Base-by-base conservation (phyloP, 2,797 vertebrate genomes). In the Mormyrops attenuatus region DNA sequence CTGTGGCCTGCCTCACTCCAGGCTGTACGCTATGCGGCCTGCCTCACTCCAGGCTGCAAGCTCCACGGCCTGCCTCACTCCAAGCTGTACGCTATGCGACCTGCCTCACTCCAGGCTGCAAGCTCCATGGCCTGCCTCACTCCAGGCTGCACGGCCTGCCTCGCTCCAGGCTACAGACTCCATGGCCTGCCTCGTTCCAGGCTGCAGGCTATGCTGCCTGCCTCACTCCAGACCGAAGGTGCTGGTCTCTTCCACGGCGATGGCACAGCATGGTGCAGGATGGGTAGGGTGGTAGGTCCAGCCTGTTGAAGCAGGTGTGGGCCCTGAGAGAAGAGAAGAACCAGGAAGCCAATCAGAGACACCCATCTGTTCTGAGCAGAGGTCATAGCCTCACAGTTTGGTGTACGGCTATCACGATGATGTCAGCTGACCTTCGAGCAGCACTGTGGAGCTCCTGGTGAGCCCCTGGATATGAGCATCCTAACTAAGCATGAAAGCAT, bases 271-370 rank as follows among this genome's bases (percentile, higher is more conserved):
- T 97, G 49, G 97, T 96, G 93, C 97, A 97, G 0, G 97, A 97
- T 22, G 97, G 97, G 90, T 98, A 98, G 11, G 97, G 97, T 69
- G 97, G 97, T 89, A 98, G 97, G 93, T 98, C 97, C 94, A 98
- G 92, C 53, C 97, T 96, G 91, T 98, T 98, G 93, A 98, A 98
- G 94, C 97, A 98, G 0, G 97, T 98, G 92, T 98, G 97, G 17
- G 97, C 97, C 95, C 97, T 97, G 94, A 53, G 93, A 90, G 6
- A 85, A 85, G 38, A 55, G 49, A 8, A n/a, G 52, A 38, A 30
- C 26, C 22, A 7, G 82, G 82, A 49, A 49, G 49, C 11, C 82
- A 52, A 3, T 73, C 30, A 69, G 9, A 66, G 60, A 34, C 63
- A 30, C 66, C 69, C 34, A 1, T 77, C 69, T 38, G 30, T 13